Percentiles rank a stretch among this genome's conserved stretches.
Evolutionary conservation across 2,797 vertebrate genomes (phyloP).

Genomic region (Chelonia mydas): DNA sequence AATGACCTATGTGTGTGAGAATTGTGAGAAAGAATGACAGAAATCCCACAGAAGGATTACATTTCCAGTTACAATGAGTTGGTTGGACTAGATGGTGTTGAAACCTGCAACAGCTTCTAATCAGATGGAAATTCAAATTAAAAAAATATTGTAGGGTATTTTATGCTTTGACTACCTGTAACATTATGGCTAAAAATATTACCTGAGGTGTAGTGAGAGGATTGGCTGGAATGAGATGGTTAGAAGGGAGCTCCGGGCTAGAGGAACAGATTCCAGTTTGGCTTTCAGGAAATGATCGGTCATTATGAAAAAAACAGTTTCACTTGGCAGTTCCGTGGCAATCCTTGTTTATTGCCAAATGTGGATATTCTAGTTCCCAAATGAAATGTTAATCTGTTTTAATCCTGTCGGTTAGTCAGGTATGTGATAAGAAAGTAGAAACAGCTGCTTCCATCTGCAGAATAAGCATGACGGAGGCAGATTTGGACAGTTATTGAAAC

Average conservation of each 20-base stretch:
- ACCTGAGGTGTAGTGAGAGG: not conserved
- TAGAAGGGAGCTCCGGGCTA: not conserved
- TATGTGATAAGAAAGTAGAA: not conserved
- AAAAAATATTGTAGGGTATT: not conserved
- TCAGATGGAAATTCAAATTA: not conserved
- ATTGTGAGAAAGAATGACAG: accelerated
- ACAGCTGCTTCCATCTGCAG: conserved; percentile 9
- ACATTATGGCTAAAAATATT: not conserved
- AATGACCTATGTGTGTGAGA: not conserved
- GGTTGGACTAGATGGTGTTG: accelerated
- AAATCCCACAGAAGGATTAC: accelerated
- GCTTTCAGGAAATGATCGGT: not conserved
- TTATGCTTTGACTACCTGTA: accelerated
- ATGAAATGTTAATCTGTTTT: conserved; percentile 1
- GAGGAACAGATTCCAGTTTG: not conserved
- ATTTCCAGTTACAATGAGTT: not conserved
- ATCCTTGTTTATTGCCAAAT: not conserved
- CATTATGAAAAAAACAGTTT: not conserved
- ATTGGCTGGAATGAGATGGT: not conserved
- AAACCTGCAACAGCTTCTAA: not conserved
- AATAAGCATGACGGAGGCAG: not conserved
- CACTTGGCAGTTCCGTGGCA: accelerated
- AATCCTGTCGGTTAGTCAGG: not conserved
- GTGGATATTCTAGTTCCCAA: not conserved
- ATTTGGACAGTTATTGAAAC: not conserved